These are phyloP conservation scores for Palythoa caribaeorum DNA, from an alignment of 92 coral and sea anemone species.

Conservation along the genomic window DNA sequence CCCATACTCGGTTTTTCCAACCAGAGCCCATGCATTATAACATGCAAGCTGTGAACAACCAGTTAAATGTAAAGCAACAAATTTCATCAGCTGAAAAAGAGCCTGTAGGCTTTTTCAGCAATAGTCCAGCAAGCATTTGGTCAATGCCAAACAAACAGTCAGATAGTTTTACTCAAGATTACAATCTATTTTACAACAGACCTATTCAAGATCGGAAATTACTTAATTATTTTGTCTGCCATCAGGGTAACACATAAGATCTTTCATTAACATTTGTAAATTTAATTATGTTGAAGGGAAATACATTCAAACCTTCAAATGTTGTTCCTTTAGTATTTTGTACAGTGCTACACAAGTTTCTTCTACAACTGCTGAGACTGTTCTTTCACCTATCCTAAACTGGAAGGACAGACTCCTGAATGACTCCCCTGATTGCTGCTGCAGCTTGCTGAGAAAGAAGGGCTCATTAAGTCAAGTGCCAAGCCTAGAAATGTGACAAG, in stretches of 20 bases:
- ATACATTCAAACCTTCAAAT: constrained; percentile 1
- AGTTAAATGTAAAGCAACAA: neutral
- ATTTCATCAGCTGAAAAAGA: neutral
- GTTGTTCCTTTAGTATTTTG: neutral
- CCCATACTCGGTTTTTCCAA: constrained; percentile 16
- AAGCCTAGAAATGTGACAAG: neutral
- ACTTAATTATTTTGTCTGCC: neutral
- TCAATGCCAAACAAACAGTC: neutral
- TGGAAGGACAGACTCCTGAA: constrained; percentile 5
- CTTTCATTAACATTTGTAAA: neutral
- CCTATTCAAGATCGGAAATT: neutral
- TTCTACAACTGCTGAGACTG: neutral
- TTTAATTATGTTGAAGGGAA: neutral
- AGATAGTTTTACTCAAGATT: neutral
- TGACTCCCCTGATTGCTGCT: constrained; percentile 9
- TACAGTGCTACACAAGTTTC: neutral
- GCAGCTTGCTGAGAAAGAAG: constrained; percentile 41
- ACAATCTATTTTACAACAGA: neutral
- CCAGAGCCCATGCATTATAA: constrained; percentile 12
- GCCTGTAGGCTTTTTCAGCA: neutral
- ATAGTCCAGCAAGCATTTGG: neutral
- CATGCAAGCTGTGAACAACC: neutral
- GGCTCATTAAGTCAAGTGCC: neutral
- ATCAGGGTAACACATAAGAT: constrained; percentile 3
- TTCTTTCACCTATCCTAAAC: neutral